These are phyloP conservation scores for Rhinichthys osculus DNA, from an alignment of 2,797 vertebrate genomes.

Conservation along the genomic window DNA sequence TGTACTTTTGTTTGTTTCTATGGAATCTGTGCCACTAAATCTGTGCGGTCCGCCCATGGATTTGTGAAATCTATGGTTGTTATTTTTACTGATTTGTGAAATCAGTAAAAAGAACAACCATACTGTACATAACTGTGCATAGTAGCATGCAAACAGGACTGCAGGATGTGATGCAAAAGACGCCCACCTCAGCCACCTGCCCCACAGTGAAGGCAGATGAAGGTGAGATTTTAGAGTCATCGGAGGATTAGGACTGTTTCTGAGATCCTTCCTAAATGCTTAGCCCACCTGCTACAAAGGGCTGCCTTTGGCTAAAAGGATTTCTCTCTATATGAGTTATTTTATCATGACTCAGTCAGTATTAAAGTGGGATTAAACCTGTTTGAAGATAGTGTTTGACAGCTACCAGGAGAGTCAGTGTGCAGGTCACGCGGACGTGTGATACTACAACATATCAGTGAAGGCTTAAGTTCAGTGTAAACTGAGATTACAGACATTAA, in stretches of 20 bases:
- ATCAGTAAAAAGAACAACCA: too few species aligned
- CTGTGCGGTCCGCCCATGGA: too few species aligned
- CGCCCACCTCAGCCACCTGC: neutral
- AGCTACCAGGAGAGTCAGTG: conserved; percentile 42
- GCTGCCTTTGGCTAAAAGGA: conserved; percentile 67
- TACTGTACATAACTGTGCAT: neutral
- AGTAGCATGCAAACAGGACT: neutral
- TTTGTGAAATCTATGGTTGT: neutral
- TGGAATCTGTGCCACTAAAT: neutral
- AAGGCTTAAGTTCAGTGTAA: conserved; percentile 2
- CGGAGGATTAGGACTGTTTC: conserved; percentile 20
- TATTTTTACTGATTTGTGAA: neutral
- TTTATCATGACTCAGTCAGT: conserved; percentile 76
- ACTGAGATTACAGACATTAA: neutral
- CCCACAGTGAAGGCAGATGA: conserved; percentile 39
- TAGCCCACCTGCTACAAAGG: conserved; percentile 63
- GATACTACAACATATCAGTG: neutral
- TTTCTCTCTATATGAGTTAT: conserved; percentile 71
- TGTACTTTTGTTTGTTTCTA: neutral
- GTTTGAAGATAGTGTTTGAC: conserved; percentile 63
- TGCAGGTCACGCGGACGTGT: neutral
- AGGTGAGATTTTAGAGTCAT: conserved; percentile 58
- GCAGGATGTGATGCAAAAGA: neutral
- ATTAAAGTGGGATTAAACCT: conserved; percentile 73
- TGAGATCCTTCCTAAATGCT: conserved; percentile 63